phyloP scores from a whole-genome alignment of 2,113 vertebrate species.

The Marmota monax region DNA sequence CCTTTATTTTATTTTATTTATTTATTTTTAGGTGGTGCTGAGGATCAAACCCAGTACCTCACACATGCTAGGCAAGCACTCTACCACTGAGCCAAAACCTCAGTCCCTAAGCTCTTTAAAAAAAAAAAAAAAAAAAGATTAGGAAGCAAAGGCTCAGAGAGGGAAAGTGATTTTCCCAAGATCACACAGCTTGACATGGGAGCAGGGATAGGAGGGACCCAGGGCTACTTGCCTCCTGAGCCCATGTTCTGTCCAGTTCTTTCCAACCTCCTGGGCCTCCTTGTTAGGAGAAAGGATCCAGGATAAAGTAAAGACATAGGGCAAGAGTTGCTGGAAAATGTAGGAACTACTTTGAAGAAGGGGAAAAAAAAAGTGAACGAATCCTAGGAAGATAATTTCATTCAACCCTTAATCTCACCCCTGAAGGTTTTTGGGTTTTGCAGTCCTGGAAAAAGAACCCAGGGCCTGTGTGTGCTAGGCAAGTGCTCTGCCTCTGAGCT shows the following conservation, averaged over 20 bases:
- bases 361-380: too few relatives aligned
- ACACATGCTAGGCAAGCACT: too few relatives aligned
- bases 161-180: neutral
- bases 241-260: neutral
- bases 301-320: neutral
- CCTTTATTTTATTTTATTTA: too few relatives aligned
- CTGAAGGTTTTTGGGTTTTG: neutral
- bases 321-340: neutral
- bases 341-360: neutral
- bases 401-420: neutral
- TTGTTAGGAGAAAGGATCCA: neutral
- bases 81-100: too few relatives aligned
- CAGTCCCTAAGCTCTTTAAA: neutral
- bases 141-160: neutral
- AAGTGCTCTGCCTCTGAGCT: too few relatives aligned
- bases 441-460: too few relatives aligned
- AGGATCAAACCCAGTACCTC: too few relatives aligned
- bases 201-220: too few relatives aligned
- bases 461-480: too few relatives aligned
- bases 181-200: neutral
- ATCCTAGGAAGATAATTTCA: neutral
- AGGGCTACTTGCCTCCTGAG: neutral
- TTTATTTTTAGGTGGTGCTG: too few relatives aligned
- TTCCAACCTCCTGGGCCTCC: rapidly evolving
- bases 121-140: neutral